These are phyloP conservation scores for Zootermopsis nevadensis DNA, from an alignment of 2,888 invertebrate genomes.

Conservation along the genomic window DNA sequence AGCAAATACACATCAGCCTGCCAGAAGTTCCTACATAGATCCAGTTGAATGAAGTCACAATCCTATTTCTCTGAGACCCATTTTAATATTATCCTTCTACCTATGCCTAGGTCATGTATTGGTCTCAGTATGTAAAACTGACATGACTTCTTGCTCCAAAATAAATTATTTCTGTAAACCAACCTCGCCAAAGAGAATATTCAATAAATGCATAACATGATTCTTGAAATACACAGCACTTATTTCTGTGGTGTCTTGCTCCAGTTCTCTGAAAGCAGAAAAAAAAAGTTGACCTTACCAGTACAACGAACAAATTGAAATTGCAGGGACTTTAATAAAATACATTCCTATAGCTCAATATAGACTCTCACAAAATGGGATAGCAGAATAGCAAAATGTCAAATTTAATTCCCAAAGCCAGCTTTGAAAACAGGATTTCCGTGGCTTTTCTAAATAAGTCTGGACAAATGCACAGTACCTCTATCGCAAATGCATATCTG, in stretches of 20 bases:
- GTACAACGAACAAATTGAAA: background rate
- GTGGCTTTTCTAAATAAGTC: background rate
- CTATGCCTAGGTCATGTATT: background rate
- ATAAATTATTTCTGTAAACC: background rate
- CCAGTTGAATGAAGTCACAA: too few relatives aligned
- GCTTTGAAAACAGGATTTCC: too few relatives aligned
- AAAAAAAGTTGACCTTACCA: background rate
- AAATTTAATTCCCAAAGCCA: too few relatives aligned
- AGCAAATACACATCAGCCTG: too few relatives aligned
- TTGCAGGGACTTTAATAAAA: background rate
- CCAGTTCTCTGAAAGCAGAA: constrained; percentile 64
- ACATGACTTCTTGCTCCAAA: too few relatives aligned
- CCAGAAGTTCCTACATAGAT: too few relatives aligned
- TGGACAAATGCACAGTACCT: too few relatives aligned
- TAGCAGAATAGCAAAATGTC: background rate
- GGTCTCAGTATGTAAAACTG: background rate
- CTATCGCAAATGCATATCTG: too few relatives aligned
- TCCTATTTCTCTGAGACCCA: too few relatives aligned
- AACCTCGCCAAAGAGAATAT: constrained; percentile 69
- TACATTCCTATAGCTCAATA: background rate
- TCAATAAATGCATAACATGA: constrained; percentile 67
- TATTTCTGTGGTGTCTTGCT: constrained; percentile 61
- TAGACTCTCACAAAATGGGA: background rate
- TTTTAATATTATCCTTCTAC: too few relatives aligned
- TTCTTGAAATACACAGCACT: constrained; percentile 69